Evolutionary conservation across 2,113 vertebrate species (phyloP).

Genomic region (Entomyzon cyanotis): DNA sequence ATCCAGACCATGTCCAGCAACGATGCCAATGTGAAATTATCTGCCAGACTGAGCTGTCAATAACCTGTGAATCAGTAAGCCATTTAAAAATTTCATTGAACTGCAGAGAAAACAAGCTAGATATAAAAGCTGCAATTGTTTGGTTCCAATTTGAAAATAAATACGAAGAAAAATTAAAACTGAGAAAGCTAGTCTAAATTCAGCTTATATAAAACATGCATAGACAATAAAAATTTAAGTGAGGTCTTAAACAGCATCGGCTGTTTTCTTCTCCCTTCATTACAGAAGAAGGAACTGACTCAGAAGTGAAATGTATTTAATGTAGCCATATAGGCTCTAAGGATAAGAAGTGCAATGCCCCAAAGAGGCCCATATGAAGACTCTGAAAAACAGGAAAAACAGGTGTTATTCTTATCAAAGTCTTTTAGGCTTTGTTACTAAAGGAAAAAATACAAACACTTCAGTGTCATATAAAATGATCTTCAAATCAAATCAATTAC

Average conservation of each 20-base stretch:
- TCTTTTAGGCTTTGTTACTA: background rate
- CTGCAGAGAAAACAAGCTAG: background rate
- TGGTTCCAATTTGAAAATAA: background rate
- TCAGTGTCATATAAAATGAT: background rate
- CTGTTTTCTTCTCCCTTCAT: background rate
- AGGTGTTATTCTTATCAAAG: background rate
- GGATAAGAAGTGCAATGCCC: background rate
- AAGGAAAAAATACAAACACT: background rate
- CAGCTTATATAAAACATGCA: background rate
- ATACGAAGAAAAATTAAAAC: background rate
- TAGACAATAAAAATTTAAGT: background rate
- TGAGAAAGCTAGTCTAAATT: background rate
- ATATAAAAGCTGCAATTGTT: background rate
- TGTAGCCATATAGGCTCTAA: background rate
- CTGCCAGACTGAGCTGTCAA: background rate
- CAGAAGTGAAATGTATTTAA: background rate
- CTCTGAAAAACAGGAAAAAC: background rate
- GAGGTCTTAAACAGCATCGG: background rate
- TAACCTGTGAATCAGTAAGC: background rate
- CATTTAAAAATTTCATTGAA: background rate
- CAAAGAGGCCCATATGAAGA: background rate
- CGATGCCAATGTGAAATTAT: background rate
- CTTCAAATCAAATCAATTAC: background rate
- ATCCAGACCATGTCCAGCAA: background rate
- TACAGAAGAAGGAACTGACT: background rate